phyloP scores from a whole-genome alignment of 2,888 invertebrate species.

The Stenolophus ochropezus region DNA sequence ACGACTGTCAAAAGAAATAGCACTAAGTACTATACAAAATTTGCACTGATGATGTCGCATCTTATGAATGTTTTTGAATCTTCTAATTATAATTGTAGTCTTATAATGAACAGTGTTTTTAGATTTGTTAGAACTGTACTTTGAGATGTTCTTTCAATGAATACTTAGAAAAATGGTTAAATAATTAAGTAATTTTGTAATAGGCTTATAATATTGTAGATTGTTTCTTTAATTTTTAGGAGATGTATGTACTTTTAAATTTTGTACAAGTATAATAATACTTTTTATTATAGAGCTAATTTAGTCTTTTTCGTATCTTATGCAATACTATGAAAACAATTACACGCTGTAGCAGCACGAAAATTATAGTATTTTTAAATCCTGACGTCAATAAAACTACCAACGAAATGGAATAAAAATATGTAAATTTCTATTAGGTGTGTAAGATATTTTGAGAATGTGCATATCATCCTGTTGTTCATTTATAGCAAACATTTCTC shows the following conservation, averaged over 20 bases:
- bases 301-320: background rate
- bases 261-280: background rate
- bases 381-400: slow-evolving; percentile 18
- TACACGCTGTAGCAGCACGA: background rate
- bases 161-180: no score
- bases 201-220: no score
- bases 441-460: slow-evolving; percentile 44
- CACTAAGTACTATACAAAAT: no score
- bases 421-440: slow-evolving; percentile 3
- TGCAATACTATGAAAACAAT: slow-evolving; percentile 13
- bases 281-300: background rate
- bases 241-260: background rate
- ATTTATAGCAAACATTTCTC: slow-evolving; percentile 31
- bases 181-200: no score
- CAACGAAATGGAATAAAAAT: slow-evolving; percentile 13
- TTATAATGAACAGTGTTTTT: no score
- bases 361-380: slow-evolving; percentile 30
- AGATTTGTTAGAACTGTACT: no score
- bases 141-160: no score
- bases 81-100: no score
- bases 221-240: background rate
- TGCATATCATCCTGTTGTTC: slow-evolving; percentile 44
- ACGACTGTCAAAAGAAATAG: no score
- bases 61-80: no score
- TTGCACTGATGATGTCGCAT: no score